phyloP scores from a whole-genome alignment of 2,113 vertebrate species.

The Gallinago jamesoni region DNA sequence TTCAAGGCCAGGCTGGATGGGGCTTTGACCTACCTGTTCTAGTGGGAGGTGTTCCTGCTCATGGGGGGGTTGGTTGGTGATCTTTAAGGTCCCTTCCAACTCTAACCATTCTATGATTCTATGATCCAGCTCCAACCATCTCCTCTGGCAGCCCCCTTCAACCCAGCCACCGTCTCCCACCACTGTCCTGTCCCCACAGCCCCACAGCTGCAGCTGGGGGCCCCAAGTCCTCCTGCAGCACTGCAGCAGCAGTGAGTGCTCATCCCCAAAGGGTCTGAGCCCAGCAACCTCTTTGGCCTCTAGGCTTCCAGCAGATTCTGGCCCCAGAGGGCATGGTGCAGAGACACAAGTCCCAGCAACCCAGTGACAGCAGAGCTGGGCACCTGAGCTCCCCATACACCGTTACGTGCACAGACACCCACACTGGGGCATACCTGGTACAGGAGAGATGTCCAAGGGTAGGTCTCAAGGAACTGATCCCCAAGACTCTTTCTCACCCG shows the following conservation, averaged over 20 bases:
- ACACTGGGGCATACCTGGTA: background rate
- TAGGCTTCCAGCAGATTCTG: background rate
- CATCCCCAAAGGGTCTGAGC: background rate
- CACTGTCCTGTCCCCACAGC: background rate
- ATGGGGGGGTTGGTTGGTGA: no score
- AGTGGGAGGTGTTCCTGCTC: no score
- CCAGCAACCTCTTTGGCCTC: background rate
- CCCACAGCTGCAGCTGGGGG: background rate
- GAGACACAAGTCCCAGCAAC: background rate
- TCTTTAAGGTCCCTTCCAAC: no score
- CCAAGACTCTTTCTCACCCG: background rate
- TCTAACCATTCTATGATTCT: no score
- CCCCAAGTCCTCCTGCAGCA: background rate
- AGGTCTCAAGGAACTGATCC: background rate
- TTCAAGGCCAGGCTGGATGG: no score
- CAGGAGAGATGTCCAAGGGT: background rate
- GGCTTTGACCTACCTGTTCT: no score
- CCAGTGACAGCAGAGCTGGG: background rate
- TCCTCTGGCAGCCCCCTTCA: background rate
- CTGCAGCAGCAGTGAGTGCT: background rate
- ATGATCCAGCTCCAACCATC: background rate
- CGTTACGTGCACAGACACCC: accelerated
- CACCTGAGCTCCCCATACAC: no score
- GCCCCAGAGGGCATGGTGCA: background rate
- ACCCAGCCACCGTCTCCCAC: background rate